Base-by-base conservation (phyloP, 2,797 vertebrate species). In the Catostomus latipinnis region DNA sequence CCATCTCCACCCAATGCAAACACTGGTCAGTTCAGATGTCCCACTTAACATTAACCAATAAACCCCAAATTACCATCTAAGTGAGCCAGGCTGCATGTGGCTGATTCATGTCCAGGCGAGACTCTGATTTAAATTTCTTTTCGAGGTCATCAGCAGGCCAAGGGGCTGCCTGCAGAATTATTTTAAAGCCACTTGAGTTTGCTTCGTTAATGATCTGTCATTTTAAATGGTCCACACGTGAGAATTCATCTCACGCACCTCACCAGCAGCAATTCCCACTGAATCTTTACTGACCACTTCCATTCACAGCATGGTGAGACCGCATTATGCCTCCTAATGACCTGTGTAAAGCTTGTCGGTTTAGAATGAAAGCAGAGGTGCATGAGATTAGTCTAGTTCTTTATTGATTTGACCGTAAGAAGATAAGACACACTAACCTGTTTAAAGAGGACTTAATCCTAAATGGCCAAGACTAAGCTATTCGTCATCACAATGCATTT, bases 321-420 rank as follows among this genome's bases (percentile, higher is more conserved):
- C 14, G 16, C 46, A 56, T 78, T 57, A 68, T 53, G 71, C 57
- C 66, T 82, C 74, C 52, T 81, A 86, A 86, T 71, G 80, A 75
- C 66, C 70, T 43, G 18, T 49, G n/a, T 73, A 72, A 22, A 46
- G 70, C 48, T 83, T 74, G 69, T 46, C 22, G 61, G 53, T 76
- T 70, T 56, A 67, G 84, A 86, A 86, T 88, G 48, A 87, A 85
- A 90, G 85, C 76, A 79, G 75, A 85, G 86, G 83, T 84, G 84
- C 85, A 83, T 83, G 85, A 85, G 86, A 86, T 85, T 79, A 34
- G 3, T 34, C 1, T 34, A 83, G 81, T 80, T 82, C 53, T 52
- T 7, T 87, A 88, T 91, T 86, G 90, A 91, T 90, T 84, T 74
- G 43, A 67, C 83, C 82, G 85, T 76, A 75, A 74, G 76, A 77